These are phyloP conservation scores for Diarsia mendica DNA, from an alignment of 2,888 invertebrate species.

Conservation along the genomic window DNA sequence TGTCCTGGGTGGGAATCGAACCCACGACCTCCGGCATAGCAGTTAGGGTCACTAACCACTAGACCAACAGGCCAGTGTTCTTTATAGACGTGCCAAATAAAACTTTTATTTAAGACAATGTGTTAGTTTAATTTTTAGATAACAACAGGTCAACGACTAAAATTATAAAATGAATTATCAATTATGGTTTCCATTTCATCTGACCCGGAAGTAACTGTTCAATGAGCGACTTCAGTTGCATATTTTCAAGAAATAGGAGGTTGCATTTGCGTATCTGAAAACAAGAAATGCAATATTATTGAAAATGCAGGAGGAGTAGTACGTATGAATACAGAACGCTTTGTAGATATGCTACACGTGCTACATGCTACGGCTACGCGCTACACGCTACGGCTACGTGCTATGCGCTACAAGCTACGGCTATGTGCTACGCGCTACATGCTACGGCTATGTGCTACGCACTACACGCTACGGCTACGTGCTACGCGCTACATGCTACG, in stretches of 20 bases:
- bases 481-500: neutral
- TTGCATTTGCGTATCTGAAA: slow-evolving; percentile 84
- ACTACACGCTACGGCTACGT: neutral
- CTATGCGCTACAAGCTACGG: neutral
- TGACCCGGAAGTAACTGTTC: slow-evolving; percentile 73
- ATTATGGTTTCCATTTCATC: slow-evolving; percentile 58
- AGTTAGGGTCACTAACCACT: no score
- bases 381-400: neutral
- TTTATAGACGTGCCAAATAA: slow-evolving; percentile 22
- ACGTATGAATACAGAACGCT: neutral
- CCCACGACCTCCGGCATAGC: no score
- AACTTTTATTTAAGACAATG: neutral
- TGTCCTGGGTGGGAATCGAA: no score
- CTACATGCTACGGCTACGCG: neutral
- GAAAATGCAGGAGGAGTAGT: neutral
- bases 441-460: neutral
- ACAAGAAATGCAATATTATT: neutral
- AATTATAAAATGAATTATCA: slow-evolving; percentile 47
- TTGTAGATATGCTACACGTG: neutral
- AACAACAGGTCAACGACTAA: slow-evolving; percentile 25
- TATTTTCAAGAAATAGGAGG: slow-evolving; percentile 81
- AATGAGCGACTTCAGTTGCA: slow-evolving; percentile 78
- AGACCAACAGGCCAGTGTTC: no score
- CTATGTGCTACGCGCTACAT: neutral
- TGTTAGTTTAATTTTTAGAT: slow-evolving; percentile 39